Conservation (phyloP, 2,113 vertebrate genomes). For the Machaerirhynchus nigripectus region DNA sequence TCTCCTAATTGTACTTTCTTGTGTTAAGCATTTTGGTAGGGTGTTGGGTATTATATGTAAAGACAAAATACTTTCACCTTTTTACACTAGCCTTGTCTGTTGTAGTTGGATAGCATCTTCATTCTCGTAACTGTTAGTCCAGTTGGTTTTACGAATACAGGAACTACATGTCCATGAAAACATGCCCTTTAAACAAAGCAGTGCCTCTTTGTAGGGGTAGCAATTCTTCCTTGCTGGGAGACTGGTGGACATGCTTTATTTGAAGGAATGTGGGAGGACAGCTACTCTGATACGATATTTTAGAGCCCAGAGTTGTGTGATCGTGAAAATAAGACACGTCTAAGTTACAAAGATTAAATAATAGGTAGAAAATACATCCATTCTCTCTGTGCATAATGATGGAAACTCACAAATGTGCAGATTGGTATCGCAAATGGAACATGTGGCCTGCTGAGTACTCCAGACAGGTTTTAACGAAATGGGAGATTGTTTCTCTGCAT, state of each 20-base stretch:
- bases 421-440: background rate
- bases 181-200: background rate
- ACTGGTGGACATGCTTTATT: background rate
- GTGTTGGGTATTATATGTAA: rapidly evolving
- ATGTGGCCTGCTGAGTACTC: rapidly evolving
- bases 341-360: background rate
- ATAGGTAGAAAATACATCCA: background rate
- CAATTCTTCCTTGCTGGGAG: background rate
- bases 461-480: background rate
- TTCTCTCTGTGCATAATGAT: background rate
- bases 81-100: background rate
- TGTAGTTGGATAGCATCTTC: background rate
- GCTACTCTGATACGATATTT: background rate
- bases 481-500: background rate
- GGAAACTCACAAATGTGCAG: background rate
- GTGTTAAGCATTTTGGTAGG: background rate
- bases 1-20: background rate
- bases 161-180: background rate
- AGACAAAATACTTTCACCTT: background rate
- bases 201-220: background rate
- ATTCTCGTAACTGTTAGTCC: background rate
- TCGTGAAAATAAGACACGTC: background rate
- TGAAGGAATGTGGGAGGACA: background rate
- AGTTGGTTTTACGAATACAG: background rate
- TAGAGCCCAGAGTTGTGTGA: background rate